Evolutionary conservation across 1,140 invertebrate species (phyloP), one percentile per base, ranked within the genome.

Genomic region (Metopolophium dirhodum): DNA sequence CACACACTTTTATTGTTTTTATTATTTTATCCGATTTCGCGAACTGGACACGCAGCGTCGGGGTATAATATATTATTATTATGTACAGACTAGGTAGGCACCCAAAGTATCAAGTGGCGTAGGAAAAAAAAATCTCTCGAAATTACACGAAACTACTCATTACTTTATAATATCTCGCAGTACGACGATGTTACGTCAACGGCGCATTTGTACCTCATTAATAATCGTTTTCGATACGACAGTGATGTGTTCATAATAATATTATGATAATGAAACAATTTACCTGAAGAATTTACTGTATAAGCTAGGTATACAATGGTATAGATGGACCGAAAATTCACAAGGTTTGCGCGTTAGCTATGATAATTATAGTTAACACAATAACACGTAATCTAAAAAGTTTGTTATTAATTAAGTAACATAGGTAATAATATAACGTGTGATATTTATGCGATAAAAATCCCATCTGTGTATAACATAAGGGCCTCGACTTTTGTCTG

Each of bases 211-310:
- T 77, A 18, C 14, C n/a, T 77, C 61, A n/a, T 77, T n/a, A 77
- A 68, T 68, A n/a, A 77, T 77, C 61, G 61, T 77, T 77, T 77
- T 77, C n/a, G 61, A 77, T 77, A 68, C 30, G 61, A n/a, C 61
- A 18, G n/a, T 77, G 20, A 22, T 54, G 61, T 77, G 30, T 14
- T 77, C 14, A 35, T 77, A 77, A 77, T 77, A 77, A 68, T 68
- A 68, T 23, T 68, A 68, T 23, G 26, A 77, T 77, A 77, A 77
- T 77, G n/a, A n/a, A 77, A 77, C 18, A n/a, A 77, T n/a, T 77
- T 77, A 77, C 30, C n/a, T 30, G 14, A 77, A 18, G 14, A 18
- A n/a, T n/a, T 18, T 7, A 77, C 30, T n/a, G n/a, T 77, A 3
- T 41, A 77, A 77, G 14, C 23, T 11, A 23, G 37, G 2, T 51